A percentile compares a stretch with the other conserved stretches of the same genome.
Evolutionary conservation across 1,140 invertebrate genomes (phyloP).

Genomic region (Drosophila lowei): DNA sequence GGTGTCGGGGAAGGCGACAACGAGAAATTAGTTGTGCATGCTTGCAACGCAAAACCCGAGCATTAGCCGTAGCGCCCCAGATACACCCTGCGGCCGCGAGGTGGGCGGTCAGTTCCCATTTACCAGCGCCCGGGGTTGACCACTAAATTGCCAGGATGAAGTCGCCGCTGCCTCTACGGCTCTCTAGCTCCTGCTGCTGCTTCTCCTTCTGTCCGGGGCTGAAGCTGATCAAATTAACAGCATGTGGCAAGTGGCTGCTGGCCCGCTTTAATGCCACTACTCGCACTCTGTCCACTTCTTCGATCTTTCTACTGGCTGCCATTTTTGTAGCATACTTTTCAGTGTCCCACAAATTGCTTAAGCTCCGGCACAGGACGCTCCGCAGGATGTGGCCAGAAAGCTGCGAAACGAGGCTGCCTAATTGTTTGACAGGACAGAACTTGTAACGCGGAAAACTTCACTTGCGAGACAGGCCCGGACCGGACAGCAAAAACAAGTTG

Average conservation of each 20-base stretch:
- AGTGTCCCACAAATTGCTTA: slow-evolving; percentile 65
- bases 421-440: slow-evolving; percentile 63
- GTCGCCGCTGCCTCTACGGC: slow-evolving; percentile 29
- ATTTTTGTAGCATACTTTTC: slow-evolving; percentile 62
- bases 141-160: slow-evolving; percentile 75
- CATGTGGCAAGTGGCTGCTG: slow-evolving; percentile 62
- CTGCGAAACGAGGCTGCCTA: slow-evolving; percentile 30
- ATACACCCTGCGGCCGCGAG: slow-evolving; percentile 28
- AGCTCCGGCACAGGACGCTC: slow-evolving; percentile 22
- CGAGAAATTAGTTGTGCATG: slow-evolving; percentile 74
- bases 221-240: slow-evolving; percentile 78
- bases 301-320: slow-evolving; percentile 1
- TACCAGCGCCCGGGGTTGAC: slow-evolving; percentile 43
- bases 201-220: slow-evolving; percentile 4
- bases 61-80: slow-evolving; percentile 49
- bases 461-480: slow-evolving; percentile 38
- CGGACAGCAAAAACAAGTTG: slow-evolving; percentile 56
- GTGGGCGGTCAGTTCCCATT: too few species aligned
- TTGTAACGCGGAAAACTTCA: slow-evolving; percentile 57
- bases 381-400: slow-evolving; percentile 10
- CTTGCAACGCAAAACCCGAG: slow-evolving; percentile 58
- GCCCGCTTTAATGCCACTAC: slow-evolving; percentile 28
- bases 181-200: neutral
- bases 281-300: neutral
- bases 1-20: slow-evolving; percentile 72